Conservation (phyloP, 2,888 invertebrate genomes). For the Apodemia duryi region DNA sequence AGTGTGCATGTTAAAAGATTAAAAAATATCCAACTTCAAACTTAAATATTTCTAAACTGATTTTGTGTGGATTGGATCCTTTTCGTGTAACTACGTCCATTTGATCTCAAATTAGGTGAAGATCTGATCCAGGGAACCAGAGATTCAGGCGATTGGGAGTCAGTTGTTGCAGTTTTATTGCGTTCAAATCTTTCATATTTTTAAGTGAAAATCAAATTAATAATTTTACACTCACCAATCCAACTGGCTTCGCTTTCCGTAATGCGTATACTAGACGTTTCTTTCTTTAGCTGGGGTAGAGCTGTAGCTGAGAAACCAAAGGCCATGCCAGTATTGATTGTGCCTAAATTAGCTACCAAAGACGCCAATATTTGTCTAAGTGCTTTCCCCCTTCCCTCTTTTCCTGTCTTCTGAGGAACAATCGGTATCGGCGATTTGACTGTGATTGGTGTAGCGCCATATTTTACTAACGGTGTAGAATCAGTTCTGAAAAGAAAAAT, state of each 20-base stretch:
- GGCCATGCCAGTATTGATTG: slow-evolving; percentile 84
- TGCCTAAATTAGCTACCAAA: slow-evolving; percentile 82
- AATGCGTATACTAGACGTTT: slow-evolving; percentile 72
- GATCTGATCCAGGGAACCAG: no score
- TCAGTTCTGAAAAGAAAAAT: slow-evolving; percentile 49
- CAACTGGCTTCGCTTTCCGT: slow-evolving; percentile 81
- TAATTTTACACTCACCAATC: slow-evolving; percentile 76
- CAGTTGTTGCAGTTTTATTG: no score
- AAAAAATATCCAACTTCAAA: no score
- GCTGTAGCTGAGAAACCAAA: slow-evolving; percentile 85
- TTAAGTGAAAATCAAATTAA: neutral
- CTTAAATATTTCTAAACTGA: no score
- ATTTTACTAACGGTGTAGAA: slow-evolving; percentile 60
- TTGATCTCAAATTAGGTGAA: no score
- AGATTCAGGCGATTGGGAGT: no score
- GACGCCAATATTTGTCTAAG: slow-evolving; percentile 80
- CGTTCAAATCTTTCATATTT: no score
- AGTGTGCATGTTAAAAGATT: no score
- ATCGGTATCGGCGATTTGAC: slow-evolving; percentile 43
- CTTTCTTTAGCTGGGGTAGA: slow-evolving; percentile 77
- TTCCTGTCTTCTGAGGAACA: slow-evolving; percentile 41
- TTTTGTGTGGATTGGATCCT: no score
- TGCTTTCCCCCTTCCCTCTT: slow-evolving; percentile 66
- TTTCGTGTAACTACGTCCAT: no score
- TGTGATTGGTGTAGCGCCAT: slow-evolving; percentile 52